Evolutionary conservation across 2,113 vertebrate species (phyloP).

Genomic region (Pseudorhombus dupliciocellatus): DNA sequence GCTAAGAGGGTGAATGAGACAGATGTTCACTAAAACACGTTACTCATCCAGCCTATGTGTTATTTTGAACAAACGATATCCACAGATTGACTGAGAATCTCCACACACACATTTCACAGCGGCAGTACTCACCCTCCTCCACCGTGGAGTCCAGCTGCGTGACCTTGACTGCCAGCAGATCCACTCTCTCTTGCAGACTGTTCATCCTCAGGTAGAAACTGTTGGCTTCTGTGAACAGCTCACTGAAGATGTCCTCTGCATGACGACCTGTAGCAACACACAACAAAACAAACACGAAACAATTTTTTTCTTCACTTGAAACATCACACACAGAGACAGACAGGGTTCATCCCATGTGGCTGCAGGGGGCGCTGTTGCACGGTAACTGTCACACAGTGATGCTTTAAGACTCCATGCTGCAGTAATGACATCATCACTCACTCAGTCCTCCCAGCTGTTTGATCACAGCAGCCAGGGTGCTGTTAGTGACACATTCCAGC

Average conservation of each 20-base stretch:
- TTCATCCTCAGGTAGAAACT: slow-evolving; percentile 89
- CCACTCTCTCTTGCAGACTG: slow-evolving; percentile 88
- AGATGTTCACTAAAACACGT: too few relatives aligned
- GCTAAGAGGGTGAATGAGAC: too few relatives aligned
- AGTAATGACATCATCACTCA: slow-evolving; percentile 67
- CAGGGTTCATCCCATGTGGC: too few relatives aligned
- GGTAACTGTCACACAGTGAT: too few relatives aligned
- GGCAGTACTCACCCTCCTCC: slow-evolving; percentile 82
- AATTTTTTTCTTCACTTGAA: too few relatives aligned
- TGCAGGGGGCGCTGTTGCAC: not conserved
- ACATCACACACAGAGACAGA: too few relatives aligned
- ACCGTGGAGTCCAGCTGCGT: slow-evolving; percentile 90
- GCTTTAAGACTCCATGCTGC: too few relatives aligned
- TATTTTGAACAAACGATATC: too few relatives aligned
- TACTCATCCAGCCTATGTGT: too few relatives aligned
- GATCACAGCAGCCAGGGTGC: slow-evolving; percentile 88
- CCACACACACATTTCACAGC: too few relatives aligned
- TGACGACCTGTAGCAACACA: slow-evolving; percentile 79
- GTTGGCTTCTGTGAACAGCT: slow-evolving; percentile 89
- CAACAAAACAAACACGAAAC: not conserved
- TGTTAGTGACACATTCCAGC: slow-evolving; percentile 90
- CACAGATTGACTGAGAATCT: too few relatives aligned
- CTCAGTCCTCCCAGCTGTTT: slow-evolving; percentile 89
- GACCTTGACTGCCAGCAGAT: slow-evolving; percentile 88
- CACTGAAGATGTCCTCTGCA: slow-evolving; percentile 88